A percentile compares a stretch with the other conserved stretches of the same genome.
Conservation (phyloP, 92 coral and sea anemone genomes). For the Paramuricea clavata region DNA sequence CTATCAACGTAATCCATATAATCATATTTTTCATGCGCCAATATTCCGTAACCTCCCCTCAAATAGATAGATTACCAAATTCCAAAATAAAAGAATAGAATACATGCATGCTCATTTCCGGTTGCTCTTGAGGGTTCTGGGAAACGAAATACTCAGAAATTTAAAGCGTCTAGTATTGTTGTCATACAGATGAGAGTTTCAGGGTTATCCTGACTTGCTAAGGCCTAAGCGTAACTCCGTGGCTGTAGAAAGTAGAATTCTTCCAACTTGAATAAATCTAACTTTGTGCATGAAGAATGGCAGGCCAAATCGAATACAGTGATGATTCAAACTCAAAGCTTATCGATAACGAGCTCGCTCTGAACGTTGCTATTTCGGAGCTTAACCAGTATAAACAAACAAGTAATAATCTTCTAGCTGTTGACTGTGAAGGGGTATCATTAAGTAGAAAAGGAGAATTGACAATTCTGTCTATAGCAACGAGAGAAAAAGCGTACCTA, state of each 20-base stretch:
- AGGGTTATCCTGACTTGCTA: no score
- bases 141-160: neutral
- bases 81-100: no score
- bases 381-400: conserved; percentile 57
- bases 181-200: no score
- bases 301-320: conserved; percentile 11
- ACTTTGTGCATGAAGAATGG: conserved; percentile 6
- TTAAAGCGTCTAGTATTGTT: no score
- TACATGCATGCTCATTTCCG: neutral
- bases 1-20: no score
- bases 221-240: no score
- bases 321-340: conserved; percentile 50
- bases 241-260: neutral
- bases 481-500: conserved; percentile 74
- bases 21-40: no score
- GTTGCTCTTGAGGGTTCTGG: neutral
- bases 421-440: conserved; percentile 84
- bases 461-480: conserved; percentile 77
- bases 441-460: conserved; percentile 79
- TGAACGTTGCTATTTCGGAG: conserved; percentile 67
- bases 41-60: no score
- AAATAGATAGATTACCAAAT: no score
- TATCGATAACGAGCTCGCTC: conserved; percentile 63
- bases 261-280: neutral
- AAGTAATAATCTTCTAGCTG: conserved; percentile 68